A percentile compares a stretch with the other conserved stretches of the same genome.
Evolutionary conservation across 2,888 invertebrate species (phyloP).

Genomic region (Meiosimyza platycephala): DNA sequence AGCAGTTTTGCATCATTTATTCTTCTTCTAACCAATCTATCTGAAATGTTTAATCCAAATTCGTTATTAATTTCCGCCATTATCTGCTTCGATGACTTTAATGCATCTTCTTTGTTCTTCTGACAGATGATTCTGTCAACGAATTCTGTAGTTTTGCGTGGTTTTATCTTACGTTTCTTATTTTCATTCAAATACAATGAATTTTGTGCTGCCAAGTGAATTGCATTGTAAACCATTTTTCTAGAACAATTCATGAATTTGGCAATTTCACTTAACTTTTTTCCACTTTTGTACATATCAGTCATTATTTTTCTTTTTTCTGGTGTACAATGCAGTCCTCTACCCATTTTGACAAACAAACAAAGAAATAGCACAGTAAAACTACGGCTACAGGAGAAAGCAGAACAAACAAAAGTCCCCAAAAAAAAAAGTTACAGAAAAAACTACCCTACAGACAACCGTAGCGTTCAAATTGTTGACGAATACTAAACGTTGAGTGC

Average conservation of each 20-base stretch:
- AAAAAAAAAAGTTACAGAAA: no score
- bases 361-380: neutral
- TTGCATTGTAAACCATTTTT: constrained; percentile 19
- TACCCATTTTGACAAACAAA: constrained; percentile 12
- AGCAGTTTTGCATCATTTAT: no score
- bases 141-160: constrained; percentile 8
- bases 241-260: neutral
- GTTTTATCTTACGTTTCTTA: neutral
- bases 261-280: constrained; percentile 10
- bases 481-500: no score
- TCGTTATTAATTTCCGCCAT: neutral
- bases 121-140: constrained; percentile 6
- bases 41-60: neutral
- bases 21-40: no score
- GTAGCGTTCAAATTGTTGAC: no score
- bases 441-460: no score
- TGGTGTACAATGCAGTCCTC: constrained; percentile 18
- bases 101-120: constrained; percentile 6
- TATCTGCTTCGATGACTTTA: neutral
- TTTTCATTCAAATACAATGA: neutral
- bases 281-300: neutral
- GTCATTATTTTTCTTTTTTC: constrained; percentile 2
- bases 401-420: no score
- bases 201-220: neutral
- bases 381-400: no score